Conservation (phyloP, 2,113 vertebrate genomes). For the Poeciliopsis retropinna region DNA sequence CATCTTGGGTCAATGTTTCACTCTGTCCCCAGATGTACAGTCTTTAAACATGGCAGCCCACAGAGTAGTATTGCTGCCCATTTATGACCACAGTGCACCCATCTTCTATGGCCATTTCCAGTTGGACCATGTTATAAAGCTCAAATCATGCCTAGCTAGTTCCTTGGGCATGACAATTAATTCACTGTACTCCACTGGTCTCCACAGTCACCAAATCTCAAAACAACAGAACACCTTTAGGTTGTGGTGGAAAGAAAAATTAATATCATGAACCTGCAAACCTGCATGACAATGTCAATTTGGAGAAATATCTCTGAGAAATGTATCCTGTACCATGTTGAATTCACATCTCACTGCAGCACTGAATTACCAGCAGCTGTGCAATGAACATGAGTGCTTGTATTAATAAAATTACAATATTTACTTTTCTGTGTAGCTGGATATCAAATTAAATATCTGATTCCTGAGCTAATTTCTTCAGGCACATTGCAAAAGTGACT, state of each 20-base stretch:
- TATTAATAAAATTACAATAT: background rate
- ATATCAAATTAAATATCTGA: too few species aligned
- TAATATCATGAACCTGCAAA: background rate
- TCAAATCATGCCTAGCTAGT: background rate
- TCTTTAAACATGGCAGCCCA: too few species aligned
- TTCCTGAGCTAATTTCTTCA: too few species aligned
- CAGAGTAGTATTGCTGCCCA: too few species aligned
- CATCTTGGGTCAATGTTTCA: too few species aligned
- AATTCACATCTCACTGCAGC: background rate
- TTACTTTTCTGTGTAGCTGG: too few species aligned
- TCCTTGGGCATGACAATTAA: background rate
- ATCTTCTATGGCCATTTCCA: background rate
- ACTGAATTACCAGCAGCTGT: background rate
- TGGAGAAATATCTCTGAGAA: background rate
- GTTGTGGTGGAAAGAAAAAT: background rate
- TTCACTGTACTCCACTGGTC: background rate
- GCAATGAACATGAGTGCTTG: background rate
- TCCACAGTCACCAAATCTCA: background rate
- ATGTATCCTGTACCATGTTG: background rate
- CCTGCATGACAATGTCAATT: background rate
- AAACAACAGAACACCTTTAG: background rate
- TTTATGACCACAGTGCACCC: too few species aligned
- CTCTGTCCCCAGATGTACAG: too few species aligned
- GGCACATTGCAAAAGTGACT: background rate
- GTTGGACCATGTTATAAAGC: background rate